phyloP scores from a whole-genome alignment of 2,888 invertebrate species.

The Agrilus biguttatus region DNA sequence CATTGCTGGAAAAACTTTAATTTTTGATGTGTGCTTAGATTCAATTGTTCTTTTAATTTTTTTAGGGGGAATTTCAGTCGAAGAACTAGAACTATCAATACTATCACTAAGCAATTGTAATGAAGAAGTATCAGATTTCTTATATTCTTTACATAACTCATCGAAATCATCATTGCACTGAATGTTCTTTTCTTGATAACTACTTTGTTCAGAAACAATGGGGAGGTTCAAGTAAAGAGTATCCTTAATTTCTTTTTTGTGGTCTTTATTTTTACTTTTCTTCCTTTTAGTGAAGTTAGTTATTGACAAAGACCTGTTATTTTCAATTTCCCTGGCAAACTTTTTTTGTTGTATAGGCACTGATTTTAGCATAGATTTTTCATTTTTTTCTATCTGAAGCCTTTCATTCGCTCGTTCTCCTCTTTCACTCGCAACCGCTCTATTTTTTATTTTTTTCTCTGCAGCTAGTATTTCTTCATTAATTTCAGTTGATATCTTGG shows the following conservation, averaged over 20 bases:
- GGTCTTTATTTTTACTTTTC: constrained; percentile 5
- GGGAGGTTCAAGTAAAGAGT: background rate
- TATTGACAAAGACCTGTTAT: constrained; percentile 30
- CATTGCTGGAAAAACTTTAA: no score
- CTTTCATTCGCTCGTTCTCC: constrained; percentile 28
- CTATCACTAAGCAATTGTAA: no score
- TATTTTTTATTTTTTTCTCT: constrained; percentile 16
- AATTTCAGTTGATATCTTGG: constrained; percentile 1
- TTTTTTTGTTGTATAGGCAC: constrained; percentile 19
- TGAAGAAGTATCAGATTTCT: no score
- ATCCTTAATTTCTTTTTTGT: constrained; percentile 11
- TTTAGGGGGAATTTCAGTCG: no score
- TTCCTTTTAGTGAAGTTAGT: constrained; percentile 17
- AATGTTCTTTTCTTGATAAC: no score
- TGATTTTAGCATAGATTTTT: constrained; percentile 16
- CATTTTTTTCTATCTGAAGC: constrained; percentile 22
- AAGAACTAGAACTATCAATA: no score
- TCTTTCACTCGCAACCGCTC: constrained; percentile 25
- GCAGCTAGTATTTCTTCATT: constrained; percentile 1
- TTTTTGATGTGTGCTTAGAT: no score
- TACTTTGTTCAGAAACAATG: no score
- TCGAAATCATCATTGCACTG: no score
- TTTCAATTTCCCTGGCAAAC: constrained; percentile 31
- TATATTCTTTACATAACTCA: no score
- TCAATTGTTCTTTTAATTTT: no score